These are phyloP conservation scores for Hephaestus fuliginosus DNA, from an alignment of 2,797 vertebrate genomes.

Conservation along the genomic window DNA sequence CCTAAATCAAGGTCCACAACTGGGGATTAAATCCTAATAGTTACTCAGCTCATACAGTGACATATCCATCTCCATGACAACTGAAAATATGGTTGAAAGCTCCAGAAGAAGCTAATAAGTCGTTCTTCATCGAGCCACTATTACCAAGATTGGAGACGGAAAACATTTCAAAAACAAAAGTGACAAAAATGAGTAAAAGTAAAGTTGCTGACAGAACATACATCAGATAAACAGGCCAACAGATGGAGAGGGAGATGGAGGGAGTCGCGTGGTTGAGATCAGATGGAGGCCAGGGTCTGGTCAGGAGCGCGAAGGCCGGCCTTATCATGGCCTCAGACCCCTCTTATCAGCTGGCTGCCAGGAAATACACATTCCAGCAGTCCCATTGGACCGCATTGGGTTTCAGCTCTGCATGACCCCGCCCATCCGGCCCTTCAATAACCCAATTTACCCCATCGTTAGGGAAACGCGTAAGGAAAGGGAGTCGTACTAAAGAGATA, in stretches of 20 bases:
- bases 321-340: conserved; percentile 39
- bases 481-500: conserved; percentile 24
- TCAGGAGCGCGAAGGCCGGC: conserved; percentile 35
- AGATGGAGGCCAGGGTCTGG: conserved; percentile 54
- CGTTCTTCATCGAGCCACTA: background rate
- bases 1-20: background rate
- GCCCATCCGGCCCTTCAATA: conserved; percentile 69
- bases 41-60: background rate
- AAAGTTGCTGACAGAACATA: conserved; percentile 15
- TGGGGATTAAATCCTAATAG: background rate
- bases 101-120: background rate
- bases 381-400: conserved; percentile 52
- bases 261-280: conserved; percentile 42
- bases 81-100: no score
- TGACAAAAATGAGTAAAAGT: background rate
- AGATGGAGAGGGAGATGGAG: conserved; percentile 51
- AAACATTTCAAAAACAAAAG: conserved; percentile 13
- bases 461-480: conserved; percentile 43
- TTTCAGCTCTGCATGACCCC: conserved; percentile 58
- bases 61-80: background rate
- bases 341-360: conserved; percentile 71
- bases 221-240: conserved; percentile 30
- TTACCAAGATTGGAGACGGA: background rate
- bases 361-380: conserved; percentile 65
- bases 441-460: conserved; percentile 63